Conservation (phyloP, 2,113 vertebrate species). For the Pipa parva region DNA sequence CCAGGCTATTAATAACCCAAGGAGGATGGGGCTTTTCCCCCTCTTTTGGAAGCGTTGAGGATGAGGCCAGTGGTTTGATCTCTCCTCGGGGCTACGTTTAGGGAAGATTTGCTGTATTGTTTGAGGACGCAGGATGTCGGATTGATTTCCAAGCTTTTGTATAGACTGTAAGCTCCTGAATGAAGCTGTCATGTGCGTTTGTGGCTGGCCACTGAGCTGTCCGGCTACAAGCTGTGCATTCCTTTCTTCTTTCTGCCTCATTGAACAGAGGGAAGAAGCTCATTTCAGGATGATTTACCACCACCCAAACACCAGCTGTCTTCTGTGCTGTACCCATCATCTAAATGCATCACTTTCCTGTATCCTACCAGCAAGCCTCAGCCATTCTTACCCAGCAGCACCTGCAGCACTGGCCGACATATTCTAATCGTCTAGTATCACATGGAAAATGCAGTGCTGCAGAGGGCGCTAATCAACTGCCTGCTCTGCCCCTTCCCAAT, state of each 20-base stretch:
- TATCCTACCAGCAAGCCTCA: background rate
- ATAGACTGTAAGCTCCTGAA: conserved; percentile 66
- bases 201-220: conserved; percentile 71
- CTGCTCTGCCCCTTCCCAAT: too few species aligned
- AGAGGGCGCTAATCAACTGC: too few species aligned
- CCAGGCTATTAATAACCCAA: conserved; percentile 57
- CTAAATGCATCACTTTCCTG: conserved; percentile 45
- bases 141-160: conserved; percentile 80
- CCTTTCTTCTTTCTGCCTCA: conserved; percentile 81
- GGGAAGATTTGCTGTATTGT: conserved; percentile 76
- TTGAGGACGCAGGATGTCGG: conserved; percentile 68
- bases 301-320: conserved; percentile 99
- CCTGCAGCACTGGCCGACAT: too few species aligned
- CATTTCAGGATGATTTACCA: conserved; percentile 97
- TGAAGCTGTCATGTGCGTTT: conserved; percentile 80
- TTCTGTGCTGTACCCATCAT: conserved; percentile 65
- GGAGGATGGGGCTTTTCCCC: conserved; percentile 50
- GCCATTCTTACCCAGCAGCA: conserved; percentile 33
- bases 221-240: conserved; percentile 79
- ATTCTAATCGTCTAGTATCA: too few species aligned
- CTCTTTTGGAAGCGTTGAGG: conserved; percentile 54
- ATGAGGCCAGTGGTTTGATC: conserved; percentile 65
- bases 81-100: conserved; percentile 67
- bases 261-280: conserved; percentile 80
- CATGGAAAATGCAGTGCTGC: too few species aligned